Evolutionary conservation across 1,140 invertebrate genomes (phyloP), one percentile per base, ranked within the genome.

Genomic region (Carposina sasakii): DNA sequence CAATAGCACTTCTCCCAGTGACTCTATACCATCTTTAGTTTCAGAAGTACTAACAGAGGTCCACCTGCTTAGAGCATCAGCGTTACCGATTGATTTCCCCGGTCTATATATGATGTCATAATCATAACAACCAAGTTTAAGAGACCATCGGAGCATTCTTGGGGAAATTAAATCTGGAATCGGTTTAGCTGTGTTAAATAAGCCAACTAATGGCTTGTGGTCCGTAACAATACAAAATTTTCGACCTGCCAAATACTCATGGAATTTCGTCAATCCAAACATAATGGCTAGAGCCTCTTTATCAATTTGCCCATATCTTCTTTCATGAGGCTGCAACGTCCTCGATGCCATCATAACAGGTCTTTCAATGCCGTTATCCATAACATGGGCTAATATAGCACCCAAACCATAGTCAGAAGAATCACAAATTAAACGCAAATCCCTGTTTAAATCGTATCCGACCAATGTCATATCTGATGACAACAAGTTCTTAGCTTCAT

Each of bases 241-340:
- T 12, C 43, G 36, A 9, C 45, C 36, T 24, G 67, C 63, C 12
- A 87, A 50, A 59, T 70, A 88, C 24, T 64, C 51, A 34, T 60
- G 34, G 49, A 82, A 85, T 40, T 79, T 63, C 48, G 74, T 48
- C 9, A 79, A 58, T 3, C 67, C 76, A 52, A 57, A 75, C 12
- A 85, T 52, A 20, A 87, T 60, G 1, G 83, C 75, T 23, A 87
- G 52, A 28, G 61, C 62, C 69, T 87, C 85, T 56, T 73, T 71
- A 50, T 47, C 45, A 17, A 47, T 47, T 37, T 47, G 45, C 8
- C 20, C 45, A 41, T 64, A 64, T 5, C 46, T 52, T 30, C 42
- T 10, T 37, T 64, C 41, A 24, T 52, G 54, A 21, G 23, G 12
- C 10, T 45, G 44, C 22, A 52, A 21, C 4, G 55, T 48, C 39